Base-by-base conservation (phyloP, 1,140 invertebrate species). In the Araneus ventricosus region DNA sequence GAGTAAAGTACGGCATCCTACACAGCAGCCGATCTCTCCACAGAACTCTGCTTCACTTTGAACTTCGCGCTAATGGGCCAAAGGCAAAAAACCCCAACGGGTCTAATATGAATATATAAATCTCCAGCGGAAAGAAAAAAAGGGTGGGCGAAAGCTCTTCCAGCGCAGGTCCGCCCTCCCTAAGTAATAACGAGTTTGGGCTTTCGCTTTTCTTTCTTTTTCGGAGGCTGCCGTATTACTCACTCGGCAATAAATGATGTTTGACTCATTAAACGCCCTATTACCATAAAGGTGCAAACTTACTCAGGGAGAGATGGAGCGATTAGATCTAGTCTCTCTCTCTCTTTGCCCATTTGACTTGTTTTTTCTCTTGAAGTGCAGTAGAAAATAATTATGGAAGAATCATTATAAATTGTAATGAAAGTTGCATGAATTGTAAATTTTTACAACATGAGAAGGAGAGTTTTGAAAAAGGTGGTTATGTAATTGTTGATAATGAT, bases 271-370 rank as follows among this genome's bases (percentile, higher is more conserved):
- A 84, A 91, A 63, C 57, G 52, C 20, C 52, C 34, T 91, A 91
- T 91, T 91, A 91, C 89, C 89, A 91, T 91, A 91, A 91, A 91
- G 75, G 70, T 91, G 70, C 59, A 91, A 80, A 84, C 41, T 84
- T 27, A 88, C 82, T 84, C 27, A n/a, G 39, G 80, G 79, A 22
- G 39, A 45, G 80, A 20, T 34, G 70, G 70, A 75, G 70, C 30
- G 70, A 75, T 75, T 75, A 37, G 27, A 10, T 3, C 59, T 17
- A n/a, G 20, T 61, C 24, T 63, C 59, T 7, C 59, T 63, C 59
- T 7, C 70, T 75, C 67, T 75, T 37, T 75, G 17, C 67, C 27
- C 10, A 75, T 30, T 27, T 20, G 20, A 37, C 30, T 75, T 37
- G 34, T 1, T n/a, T n/a, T n/a, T n/a, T n/a, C n/a, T n/a, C n/a